These are phyloP conservation scores for Uropsilus gracilis DNA, from an alignment of 2,113 vertebrate species.

Conservation along the genomic window DNA sequence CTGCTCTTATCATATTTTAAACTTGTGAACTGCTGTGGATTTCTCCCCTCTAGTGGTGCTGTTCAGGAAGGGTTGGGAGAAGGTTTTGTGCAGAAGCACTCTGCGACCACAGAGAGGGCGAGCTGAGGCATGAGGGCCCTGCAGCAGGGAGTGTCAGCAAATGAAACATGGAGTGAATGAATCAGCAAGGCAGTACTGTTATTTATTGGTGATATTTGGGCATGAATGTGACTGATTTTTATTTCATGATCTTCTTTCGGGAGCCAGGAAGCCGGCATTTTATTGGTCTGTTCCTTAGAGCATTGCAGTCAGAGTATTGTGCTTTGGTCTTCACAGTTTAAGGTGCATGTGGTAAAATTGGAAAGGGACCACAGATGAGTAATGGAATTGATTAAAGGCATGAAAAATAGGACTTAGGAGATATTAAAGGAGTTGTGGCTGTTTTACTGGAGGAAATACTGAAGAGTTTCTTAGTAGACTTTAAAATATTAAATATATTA, in stretches of 20 bases:
- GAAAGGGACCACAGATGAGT: slow-evolving; percentile 49
- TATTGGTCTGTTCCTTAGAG: slow-evolving; percentile 53
- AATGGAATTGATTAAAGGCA: slow-evolving; percentile 65
- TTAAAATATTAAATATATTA: slow-evolving; percentile 58
- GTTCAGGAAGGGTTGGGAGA: background rate
- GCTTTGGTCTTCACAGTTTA: slow-evolving; percentile 31
- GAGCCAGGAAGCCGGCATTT: slow-evolving; percentile 21
- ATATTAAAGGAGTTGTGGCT: slow-evolving; percentile 22
- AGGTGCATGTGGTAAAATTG: slow-evolving; percentile 49
- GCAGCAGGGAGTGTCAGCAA: background rate
- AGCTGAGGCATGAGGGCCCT: background rate
- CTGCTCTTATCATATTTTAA: background rate
- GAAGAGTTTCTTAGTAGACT: background rate
- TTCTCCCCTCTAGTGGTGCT: background rate
- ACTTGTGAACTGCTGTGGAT: background rate
- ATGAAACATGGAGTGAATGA: background rate
- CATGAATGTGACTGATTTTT: slow-evolving; percentile 39
- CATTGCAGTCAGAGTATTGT: background rate
- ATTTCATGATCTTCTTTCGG: slow-evolving; percentile 32
- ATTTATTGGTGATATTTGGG: background rate
- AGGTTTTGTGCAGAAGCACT: too few species aligned
- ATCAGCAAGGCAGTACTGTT: background rate
- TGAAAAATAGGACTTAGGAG: slow-evolving; percentile 14
- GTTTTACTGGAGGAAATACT: slow-evolving; percentile 16
- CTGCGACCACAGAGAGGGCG: background rate